Base-by-base conservation (phyloP, 2,888 invertebrate genomes). In the Caenorhabditis sinica region DNA sequence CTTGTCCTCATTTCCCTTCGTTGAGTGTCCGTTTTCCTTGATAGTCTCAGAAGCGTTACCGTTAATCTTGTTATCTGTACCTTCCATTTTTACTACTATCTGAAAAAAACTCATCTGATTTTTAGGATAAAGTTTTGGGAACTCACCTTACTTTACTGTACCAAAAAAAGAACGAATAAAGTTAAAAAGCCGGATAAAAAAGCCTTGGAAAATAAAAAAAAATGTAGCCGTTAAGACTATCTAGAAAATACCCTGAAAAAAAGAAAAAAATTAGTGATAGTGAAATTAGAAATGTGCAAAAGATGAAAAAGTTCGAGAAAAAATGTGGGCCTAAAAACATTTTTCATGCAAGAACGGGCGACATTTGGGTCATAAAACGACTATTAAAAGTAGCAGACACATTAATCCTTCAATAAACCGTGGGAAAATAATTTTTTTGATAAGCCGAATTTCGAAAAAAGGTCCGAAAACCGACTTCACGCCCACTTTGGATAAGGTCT, bases 1-100 rank as follows among this genome's bases (percentile, higher is more conserved):
- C 86, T 88, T 90, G 84, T 90, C 90, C 85, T 90, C 90, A 76
- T 90, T 90, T 75, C 90, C 90, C 87, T 90, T 90, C 82, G 85
- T 86, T 63, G 87, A 83, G 86, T 86, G 86, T 73, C 87, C 88
- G 81, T 88, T 89, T 82, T 89, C 88, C 86, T 89, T 89, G 74
- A 82, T 86, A 83, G 84, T 83, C 82, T 86, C 88, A 80, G 83
- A 82, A 74, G 82, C 86, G 79, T 85, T 85, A 86, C 85, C 85
- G 82, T 86, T 86, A 77, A 83, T 82, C 83, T 87, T 86, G 81
- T 88, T 87, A 85, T 86, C 88, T 83, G 87, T 87, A 79, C 85
- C 86, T 85, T 87, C 87, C 88, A 88, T 88, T 69, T 85, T 71
- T 76, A 83, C 75, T 76, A 76, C 79, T 72, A 76, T 69, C 76